Base-by-base conservation (phyloP, 2,797 vertebrate species). In the Etheostoma perlongum region DNA sequence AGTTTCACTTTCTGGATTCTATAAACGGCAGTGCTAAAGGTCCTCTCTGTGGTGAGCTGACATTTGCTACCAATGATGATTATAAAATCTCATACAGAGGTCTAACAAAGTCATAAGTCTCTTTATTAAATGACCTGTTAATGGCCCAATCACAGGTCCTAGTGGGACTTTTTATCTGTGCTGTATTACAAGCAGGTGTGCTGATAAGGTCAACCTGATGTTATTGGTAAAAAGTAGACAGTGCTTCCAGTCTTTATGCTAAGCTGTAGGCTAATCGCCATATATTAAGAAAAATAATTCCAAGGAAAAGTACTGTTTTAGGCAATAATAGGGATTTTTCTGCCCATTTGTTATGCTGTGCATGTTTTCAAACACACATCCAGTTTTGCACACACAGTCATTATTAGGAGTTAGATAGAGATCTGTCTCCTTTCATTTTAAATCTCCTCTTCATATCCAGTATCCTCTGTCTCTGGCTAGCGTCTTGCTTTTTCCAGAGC, bases 391-490 rank as follows among this genome's bases (percentile, higher is more conserved):
- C 55, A 49, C 53, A 14, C 49, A 57, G 36, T 70, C 44, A 25
- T 74, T 46, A 49, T 47, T 27, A 47, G 40, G 25, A 69, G 68
- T 33, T 40, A 66, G 67, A 54, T n/a, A 23, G 65, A 49, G 48
- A 42, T 64, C 51, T 74, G 55, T 65, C 71, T 74, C 67, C 61
- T 33, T 44, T 66, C 66, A 23, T 33, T 70, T 57, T 61, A 62
- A 73, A 77, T 77, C 65, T 62, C 59, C 69, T 78, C 78, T 78
- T 83, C 64, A 67, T 51, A 70, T 72, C 67, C 71, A 78, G 63
- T 81, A 64, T 85, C 81, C 25, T 75, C 75, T n/a, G 71, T 65
- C 63, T 88, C 87, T 85, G 85, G 78, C 57, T 16, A 61, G 46
- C 9, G 52, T 86, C 59, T 51, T 30, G 19, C 54, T 70, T 62